Evolutionary conservation across 2,797 vertebrate species (phyloP).

Genomic region (Halcyon leucocephala): DNA sequence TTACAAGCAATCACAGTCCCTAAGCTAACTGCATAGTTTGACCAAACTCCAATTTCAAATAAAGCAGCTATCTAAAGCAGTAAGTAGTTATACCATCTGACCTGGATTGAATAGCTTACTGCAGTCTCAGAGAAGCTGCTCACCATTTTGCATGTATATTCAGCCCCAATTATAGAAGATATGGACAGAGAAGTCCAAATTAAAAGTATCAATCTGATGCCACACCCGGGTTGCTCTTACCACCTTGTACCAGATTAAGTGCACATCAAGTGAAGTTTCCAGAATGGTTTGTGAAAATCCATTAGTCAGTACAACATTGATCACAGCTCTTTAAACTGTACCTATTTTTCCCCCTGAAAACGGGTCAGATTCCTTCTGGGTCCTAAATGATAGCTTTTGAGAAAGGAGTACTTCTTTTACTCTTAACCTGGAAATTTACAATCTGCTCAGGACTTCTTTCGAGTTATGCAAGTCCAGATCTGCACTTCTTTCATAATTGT

Average conservation of each 20-base stretch:
- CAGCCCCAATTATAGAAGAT: neutral
- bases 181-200: neutral
- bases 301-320: neutral
- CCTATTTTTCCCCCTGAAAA: neutral
- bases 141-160: neutral
- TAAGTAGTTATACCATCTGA: neutral
- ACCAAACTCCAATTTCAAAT: neutral
- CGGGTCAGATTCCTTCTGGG: neutral
- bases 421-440: conserved; percentile 29
- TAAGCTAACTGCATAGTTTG: neutral
- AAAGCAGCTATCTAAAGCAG: neutral
- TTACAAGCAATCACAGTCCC: neutral
- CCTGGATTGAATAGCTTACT: neutral
- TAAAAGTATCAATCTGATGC: neutral
- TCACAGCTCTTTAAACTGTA: neutral
- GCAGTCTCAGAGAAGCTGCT: neutral
- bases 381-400: neutral
- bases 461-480: conserved; percentile 56
- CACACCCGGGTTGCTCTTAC: neutral
- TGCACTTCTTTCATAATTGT: conserved; percentile 50
- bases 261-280: neutral
- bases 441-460: neutral
- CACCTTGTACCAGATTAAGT: neutral
- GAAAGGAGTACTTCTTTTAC: neutral
- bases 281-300: neutral